Percentiles rank a stretch among this genome's conserved stretches.
phyloP scores from a whole-genome alignment of 2,113 vertebrate genomes.

The Leptodactylus fuscus region DNA sequence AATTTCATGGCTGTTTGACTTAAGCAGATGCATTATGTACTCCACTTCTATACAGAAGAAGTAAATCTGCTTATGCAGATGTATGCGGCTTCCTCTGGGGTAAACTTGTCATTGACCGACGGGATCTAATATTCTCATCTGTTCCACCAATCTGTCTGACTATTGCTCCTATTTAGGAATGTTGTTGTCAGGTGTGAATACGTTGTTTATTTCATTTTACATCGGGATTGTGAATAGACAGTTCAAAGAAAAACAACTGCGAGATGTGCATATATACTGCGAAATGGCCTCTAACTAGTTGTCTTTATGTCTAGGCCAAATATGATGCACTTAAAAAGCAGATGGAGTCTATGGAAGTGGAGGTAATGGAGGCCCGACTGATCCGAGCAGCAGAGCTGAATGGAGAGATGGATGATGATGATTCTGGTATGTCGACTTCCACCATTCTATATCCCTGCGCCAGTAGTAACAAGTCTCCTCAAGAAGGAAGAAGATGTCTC shows the following conservation, averaged over 20 bases:
- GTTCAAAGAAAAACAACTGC: background rate
- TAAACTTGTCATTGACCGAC: background rate
- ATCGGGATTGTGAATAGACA: background rate
- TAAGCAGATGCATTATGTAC: background rate
- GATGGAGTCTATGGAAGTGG: slow-evolving; percentile 96
- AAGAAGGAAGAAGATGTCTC: background rate
- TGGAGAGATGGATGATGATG: slow-evolving; percentile 87
- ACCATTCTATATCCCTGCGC: too few relatives aligned
- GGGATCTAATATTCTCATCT: slow-evolving; percentile 15
- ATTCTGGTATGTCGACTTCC: slow-evolving; percentile 76
- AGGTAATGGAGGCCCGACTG: slow-evolving; percentile 96
- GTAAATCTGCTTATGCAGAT: background rate
- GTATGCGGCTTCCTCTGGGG: background rate
- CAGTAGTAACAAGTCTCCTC: too few relatives aligned
- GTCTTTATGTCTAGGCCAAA: slow-evolving; percentile 77
- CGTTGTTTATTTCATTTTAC: background rate
- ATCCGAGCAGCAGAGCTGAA: slow-evolving; percentile 94
- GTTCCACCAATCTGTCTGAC: slow-evolving; percentile 21
- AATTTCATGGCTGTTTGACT: too few relatives aligned
- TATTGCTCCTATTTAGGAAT: background rate
- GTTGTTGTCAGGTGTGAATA: background rate
- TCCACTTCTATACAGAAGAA: background rate
- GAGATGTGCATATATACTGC: background rate
- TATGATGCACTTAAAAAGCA: slow-evolving; percentile 92
- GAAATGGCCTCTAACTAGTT: background rate